phyloP scores from a whole-genome alignment of 2,888 invertebrate genomes.

The Graphium colonna region DNA sequence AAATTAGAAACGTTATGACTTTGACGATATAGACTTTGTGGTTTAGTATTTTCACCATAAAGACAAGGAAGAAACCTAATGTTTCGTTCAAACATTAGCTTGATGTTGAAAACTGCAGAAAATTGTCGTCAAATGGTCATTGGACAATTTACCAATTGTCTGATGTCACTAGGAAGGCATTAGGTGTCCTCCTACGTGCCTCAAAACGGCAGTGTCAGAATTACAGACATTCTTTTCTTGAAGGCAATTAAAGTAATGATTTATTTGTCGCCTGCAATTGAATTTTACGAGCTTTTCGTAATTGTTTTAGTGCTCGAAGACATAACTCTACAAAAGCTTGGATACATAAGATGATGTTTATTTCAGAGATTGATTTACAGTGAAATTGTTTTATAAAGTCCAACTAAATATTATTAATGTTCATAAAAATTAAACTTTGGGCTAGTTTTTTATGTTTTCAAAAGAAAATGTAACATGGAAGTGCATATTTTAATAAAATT shows the following conservation, averaged over 20 bases:
- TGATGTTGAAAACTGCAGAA: conserved; percentile 5
- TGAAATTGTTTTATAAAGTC: too few species aligned
- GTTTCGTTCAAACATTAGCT: too few species aligned
- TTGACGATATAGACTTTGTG: too few species aligned
- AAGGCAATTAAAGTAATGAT: conserved; percentile 14
- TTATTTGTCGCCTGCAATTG: conserved; percentile 9
- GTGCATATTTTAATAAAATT: too few species aligned
- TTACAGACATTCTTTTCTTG: background rate
- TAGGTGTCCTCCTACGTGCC: conserved; percentile 35
- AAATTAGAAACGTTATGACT: too few species aligned
- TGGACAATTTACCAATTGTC: conserved; percentile 52
- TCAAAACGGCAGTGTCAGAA: background rate
- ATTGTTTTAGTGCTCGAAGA: background rate
- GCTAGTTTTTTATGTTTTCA: too few species aligned
- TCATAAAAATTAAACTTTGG: too few species aligned
- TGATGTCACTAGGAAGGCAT: conserved; percentile 27
- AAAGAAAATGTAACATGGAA: too few species aligned
- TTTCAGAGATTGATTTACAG: too few species aligned
- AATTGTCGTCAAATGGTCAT: conserved; percentile 36
- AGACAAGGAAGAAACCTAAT: too few species aligned
- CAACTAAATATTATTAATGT: too few species aligned
- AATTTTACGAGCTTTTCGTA: conserved; percentile 4
- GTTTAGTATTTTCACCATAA: too few species aligned
- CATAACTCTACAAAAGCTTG: background rate
- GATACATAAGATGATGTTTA: background rate